A percentile compares a stretch with the other conserved stretches of the same genome.
These are phyloP conservation scores for Graptemys geographica DNA, from an alignment of 2,797 vertebrate genomes.

Conservation along the genomic window DNA sequence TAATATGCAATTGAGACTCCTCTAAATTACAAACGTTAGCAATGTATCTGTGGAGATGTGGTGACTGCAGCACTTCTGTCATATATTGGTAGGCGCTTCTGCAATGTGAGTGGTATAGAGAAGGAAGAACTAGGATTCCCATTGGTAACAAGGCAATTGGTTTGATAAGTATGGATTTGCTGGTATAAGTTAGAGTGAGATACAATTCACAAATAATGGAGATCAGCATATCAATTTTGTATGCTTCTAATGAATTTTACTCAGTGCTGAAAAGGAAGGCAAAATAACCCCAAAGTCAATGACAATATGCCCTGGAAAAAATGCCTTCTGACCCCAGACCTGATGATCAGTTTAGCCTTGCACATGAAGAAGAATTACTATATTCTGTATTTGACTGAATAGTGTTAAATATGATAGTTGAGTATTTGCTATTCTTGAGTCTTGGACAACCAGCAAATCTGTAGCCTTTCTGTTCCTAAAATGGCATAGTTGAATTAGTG, in stretches of 20 bases:
- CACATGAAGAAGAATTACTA: background rate
- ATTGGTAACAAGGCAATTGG: background rate
- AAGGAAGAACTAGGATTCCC: background rate
- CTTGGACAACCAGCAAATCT: background rate
- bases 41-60: background rate
- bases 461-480: background rate
- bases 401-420: background rate
- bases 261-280: background rate
- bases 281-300: background rate
- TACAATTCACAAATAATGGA: background rate
- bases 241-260: background rate
- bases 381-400: background rate
- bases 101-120: background rate
- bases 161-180: background rate
- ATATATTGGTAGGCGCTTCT: background rate
- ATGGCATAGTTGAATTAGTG: rapidly evolving
- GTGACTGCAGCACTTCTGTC: background rate
- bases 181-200: background rate
- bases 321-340: background rate
- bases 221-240: background rate
- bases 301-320: background rate
- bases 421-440: background rate
- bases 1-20: background rate
- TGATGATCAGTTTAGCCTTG: background rate
- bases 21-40: background rate